phyloP scores from a whole-genome alignment of 2,888 invertebrate species.

The Scotopteryx bipunctaria region DNA sequence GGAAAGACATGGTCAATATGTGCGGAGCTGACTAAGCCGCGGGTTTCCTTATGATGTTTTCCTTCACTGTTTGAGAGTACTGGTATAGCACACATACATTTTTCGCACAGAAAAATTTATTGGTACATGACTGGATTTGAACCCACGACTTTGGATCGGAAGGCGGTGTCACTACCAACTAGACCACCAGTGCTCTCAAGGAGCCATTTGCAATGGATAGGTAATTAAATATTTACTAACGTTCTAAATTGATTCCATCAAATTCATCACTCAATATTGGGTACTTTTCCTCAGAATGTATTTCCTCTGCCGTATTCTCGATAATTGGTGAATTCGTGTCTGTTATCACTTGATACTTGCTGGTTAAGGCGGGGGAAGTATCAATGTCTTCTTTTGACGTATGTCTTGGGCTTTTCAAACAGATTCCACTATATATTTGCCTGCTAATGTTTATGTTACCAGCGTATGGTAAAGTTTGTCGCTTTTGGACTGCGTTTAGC shows the following conservation, averaged over 20 bases:
- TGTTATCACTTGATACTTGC: slow-evolving; percentile 87
- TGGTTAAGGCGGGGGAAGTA: slow-evolving; percentile 74
- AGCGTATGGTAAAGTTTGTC: slow-evolving; percentile 31
- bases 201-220: too few relatives aligned
- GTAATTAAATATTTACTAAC: slow-evolving; percentile 65
- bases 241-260: slow-evolving; percentile 82
- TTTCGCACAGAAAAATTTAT: too few relatives aligned
- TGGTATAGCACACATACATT: too few relatives aligned
- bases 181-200: too few relatives aligned
- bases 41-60: too few relatives aligned
- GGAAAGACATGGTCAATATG: too few relatives aligned
- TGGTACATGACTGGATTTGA: too few relatives aligned
- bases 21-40: too few relatives aligned
- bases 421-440: slow-evolving; percentile 65
- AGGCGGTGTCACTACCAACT: too few relatives aligned
- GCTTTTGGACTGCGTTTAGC: slow-evolving; percentile 23
- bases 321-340: slow-evolving; percentile 88
- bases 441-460: slow-evolving; percentile 48
- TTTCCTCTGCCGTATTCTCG: slow-evolving; percentile 89
- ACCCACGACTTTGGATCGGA: too few relatives aligned
- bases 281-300: slow-evolving; percentile 56
- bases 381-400: slow-evolving; percentile 60
- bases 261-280: slow-evolving; percentile 83
- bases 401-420: slow-evolving; percentile 65
- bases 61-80: too few relatives aligned